Evolutionary conservation across 2,797 vertebrate species (phyloP).

Genomic region (Crypturellus tataupa): DNA sequence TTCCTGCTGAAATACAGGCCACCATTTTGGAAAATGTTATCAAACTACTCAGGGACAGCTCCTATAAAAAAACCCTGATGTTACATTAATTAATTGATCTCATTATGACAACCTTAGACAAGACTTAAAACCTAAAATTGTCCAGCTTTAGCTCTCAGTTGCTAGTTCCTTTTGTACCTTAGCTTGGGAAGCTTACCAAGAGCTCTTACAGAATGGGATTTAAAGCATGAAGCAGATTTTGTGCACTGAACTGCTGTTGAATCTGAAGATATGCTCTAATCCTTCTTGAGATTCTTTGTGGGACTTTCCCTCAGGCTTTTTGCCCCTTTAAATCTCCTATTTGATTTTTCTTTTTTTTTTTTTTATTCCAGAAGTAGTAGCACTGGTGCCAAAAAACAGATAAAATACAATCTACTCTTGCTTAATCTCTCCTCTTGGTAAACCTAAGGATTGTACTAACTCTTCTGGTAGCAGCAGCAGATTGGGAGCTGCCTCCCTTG

Average conservation of each 20-base stretch:
- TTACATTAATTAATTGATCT: not conserved
- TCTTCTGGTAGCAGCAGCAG: constrained; percentile 8
- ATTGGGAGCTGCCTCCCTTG: not conserved
- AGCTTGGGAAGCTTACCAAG: not conserved
- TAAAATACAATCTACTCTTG: constrained; percentile 33
- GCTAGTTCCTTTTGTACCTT: not conserved
- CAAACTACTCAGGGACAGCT: not conserved
- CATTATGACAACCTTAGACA: not conserved
- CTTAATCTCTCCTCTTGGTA: constrained; percentile 64
- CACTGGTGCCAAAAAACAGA: constrained; percentile 47
- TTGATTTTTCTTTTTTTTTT: not conserved
- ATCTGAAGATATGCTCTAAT: not conserved
- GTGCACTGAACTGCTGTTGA: not conserved
- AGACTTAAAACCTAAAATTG: not conserved
- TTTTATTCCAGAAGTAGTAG: constrained; percentile 42
- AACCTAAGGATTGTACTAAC: constrained; percentile 64
- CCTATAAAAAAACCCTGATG: not conserved
- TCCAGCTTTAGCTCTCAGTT: not conserved
- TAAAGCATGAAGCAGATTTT: not conserved
- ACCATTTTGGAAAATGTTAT: not conserved
- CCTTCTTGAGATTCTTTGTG: not conserved
- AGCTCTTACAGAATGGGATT: not conserved
- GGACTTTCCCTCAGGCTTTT: not conserved
- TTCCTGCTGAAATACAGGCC: not conserved
- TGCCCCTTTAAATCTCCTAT: constrained; percentile 27